Evolutionary conservation across 2,888 invertebrate species (phyloP), one percentile per base, ranked within the genome.

Genomic region (Plebejus argus): DNA sequence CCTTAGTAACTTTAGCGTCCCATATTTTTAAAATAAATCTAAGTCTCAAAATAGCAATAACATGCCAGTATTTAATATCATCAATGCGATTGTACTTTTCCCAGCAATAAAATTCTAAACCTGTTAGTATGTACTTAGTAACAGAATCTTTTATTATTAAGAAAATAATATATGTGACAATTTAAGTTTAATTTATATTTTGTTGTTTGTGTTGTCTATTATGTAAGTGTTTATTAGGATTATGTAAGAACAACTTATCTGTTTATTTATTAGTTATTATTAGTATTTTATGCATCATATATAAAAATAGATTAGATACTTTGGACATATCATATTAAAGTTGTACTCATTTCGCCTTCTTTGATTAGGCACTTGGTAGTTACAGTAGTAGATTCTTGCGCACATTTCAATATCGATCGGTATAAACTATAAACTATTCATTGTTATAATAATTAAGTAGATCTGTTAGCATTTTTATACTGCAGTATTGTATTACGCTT

Each of bases 281-380:
- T 61, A 23, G 23, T 45, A 45, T 45, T 45, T 45, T 28, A 6
- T 66, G 28, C 28, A 28, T 15, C 12, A 66, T 18, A 66, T 28
- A 28, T 66, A 5, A 23, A 28, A 66, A 23, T 6, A 15, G 10
- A 66, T 23, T 66, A 33, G 33, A 66, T 28, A 66, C 6, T 66
- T 66, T 28, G 12, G 15, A 66, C 66, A 66, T 66, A 66, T 66
- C 66, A 66, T 33, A 23, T 8, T 61, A 66, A 58, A n/a, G n/a
- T 66, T 53, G 28, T 28, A 18, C 28, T 66, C 1, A 12, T 61
- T 61, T 61, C 23, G 23, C 10, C 12, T 61, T 61, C 23, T 61
- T 61, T 61, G 66, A 28, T 23, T 28, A 28, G 33, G 28, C 66
- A 66, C 66, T 66, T 28, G 5, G 66, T 28, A 66, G 28, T 28